Base-by-base conservation (phyloP, 1,140 invertebrate species). In the Drosophila ambigua region DNA sequence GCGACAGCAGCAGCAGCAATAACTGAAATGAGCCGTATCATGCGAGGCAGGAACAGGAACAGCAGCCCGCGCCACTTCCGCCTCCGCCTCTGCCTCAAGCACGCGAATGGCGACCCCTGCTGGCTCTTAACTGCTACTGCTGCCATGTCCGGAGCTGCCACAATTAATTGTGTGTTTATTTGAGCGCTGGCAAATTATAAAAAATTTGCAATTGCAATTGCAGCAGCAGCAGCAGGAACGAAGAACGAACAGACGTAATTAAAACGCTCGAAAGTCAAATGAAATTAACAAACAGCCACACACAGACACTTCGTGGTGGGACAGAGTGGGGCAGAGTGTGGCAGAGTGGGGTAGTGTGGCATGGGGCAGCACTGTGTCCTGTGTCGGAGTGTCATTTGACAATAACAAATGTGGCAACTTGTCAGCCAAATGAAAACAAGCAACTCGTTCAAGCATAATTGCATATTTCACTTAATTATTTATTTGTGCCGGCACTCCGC, bases 81-180 rank as follows among this genome's bases (percentile, higher is more conserved):
- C n/a, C n/a, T n/a, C n/a, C n/a, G n/a, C n/a, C n/a, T n/a, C n/a
- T n/a, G n/a, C n/a, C n/a, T n/a, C 16, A 16, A 16, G 8, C 6
- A 28, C 28, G 8, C 8, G 7, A 31, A 31, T 31, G 28, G 28
- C 9, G 26, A 20, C 26, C 35, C 20, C 20, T 0, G 20, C 20
- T 45, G 6, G n/a, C 24, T n/a, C 41, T 44, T 62, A 71, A 75
- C 58, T 63, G 44, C 67, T 63, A 39, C 67, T 52, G 50, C 64
- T 76, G 80, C 58, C 79, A 35, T 9, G 31, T 31, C 31, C 3
- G 8, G 15, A 45, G 48, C 65, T 60, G 48, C 71, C 80, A 59
- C 76, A 84, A 79, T 83, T 83, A 83, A 83, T 76, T 79, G 80
- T 62, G 64, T 79, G 76, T 79, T 84, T 84, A 68, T 79, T 84